These are phyloP conservation scores for Cheilinus undulatus DNA, from an alignment of 2,113 vertebrate genomes.

Conservation along the genomic window DNA sequence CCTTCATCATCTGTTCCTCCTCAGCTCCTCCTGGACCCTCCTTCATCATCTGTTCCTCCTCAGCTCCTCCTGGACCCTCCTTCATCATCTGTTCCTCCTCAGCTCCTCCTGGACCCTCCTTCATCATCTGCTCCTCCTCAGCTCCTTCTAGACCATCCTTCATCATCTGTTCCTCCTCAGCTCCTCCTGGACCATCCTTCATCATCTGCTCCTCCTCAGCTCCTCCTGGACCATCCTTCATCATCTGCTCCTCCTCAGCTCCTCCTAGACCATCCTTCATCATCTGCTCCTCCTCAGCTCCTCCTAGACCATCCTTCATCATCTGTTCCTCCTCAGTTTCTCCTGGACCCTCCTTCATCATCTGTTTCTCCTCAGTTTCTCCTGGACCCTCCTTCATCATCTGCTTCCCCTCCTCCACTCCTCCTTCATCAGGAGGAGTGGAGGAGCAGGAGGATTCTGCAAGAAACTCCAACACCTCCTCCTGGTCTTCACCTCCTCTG, in stretches of 20 bases:
- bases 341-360: too few species aligned
- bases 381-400: background rate
- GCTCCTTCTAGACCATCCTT: background rate
- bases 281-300: background rate
- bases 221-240: background rate
- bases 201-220: background rate
- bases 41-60: too few species aligned
- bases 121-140: too few species aligned
- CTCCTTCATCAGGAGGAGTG: background rate
- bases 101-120: background rate
- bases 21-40: too few species aligned
- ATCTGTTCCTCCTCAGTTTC: conserved; percentile 1
- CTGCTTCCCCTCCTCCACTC: background rate
- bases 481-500: background rate
- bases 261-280: too few species aligned
- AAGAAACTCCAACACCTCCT: background rate
- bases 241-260: background rate
- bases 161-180: conserved; percentile 4
- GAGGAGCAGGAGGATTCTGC: background rate
- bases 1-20: too few species aligned
- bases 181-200: background rate
- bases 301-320: too few species aligned
- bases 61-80: too few species aligned
- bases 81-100: too few species aligned
- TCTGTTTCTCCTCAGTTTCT: too few species aligned